Base-by-base conservation (phyloP, 2,888 invertebrate species). In the Lumbricus terrestris region DNA sequence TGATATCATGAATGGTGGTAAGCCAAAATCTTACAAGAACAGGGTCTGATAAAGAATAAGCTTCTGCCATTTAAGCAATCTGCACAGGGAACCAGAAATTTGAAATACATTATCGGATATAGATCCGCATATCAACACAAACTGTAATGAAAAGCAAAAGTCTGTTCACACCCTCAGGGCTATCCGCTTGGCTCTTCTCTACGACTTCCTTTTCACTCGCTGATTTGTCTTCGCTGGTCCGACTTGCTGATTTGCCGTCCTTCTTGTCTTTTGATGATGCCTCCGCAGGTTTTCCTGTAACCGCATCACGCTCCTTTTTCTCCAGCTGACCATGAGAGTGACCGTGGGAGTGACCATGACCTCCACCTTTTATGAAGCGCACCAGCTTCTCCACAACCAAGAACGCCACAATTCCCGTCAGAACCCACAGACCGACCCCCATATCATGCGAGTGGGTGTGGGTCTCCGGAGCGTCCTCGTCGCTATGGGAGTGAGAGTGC, bases 341-440 rank as follows among this genome's bases (percentile, higher is more conserved):
- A 85, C 85, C 37, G n/a, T 69, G 69, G 23, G 90, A 90, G 93
- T 92, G 23, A 92, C 95, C 91, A 94, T 98, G 98, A 4, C 96
- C 96, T 94, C 97, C 97, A 88, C 97, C 97, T 95, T 98, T 97
- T 89, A 98, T 96, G 91, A 98, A 89, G 13, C 95, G 92, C 11
- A 95, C 95, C 93, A 95, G 93, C 95, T 99, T 99, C 94, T 99
- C 99, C 0, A 99, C 97, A 54, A 97, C 96, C 82, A 99, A 96
- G 95, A 99, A 99, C 69, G 97, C 96, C 88, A 98, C 97, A 92
- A 99, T 98, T 85, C 99, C 99, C 82, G 97, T 97, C 23, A 99
- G 96, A 0, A 99, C 98, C 96, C 98, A 98, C 88, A 99, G 96
- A 0, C 99, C 99, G 29, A 99, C 98, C 88, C 97, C 97, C 96